These are phyloP conservation scores for Melieria crassipennis DNA, from an alignment of 2,888 invertebrate species.

Conservation along the genomic window DNA sequence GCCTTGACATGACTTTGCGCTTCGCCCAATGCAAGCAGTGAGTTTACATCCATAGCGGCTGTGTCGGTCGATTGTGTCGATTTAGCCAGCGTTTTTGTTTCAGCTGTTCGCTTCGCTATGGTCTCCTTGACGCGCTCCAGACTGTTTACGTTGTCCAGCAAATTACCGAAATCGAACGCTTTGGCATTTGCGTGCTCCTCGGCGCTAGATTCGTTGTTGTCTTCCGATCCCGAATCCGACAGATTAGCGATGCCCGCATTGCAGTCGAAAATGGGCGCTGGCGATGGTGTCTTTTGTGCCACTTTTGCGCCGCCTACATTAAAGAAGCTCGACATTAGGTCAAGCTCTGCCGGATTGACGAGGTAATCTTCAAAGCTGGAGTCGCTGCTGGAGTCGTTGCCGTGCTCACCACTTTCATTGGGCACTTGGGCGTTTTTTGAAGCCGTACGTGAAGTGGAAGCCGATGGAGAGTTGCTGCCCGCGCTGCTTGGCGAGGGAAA, in stretches of 20 bases:
- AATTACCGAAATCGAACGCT: conserved; percentile 64
- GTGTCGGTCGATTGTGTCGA: conserved; percentile 38
- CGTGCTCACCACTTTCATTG: conserved; percentile 51
- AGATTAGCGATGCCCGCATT: conserved; percentile 59
- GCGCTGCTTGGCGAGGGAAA: conserved; percentile 47
- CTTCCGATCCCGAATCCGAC: conserved; percentile 60
- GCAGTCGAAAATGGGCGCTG: conserved; percentile 61
- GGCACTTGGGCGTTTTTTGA: conserved; percentile 61
- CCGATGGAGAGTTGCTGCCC: conserved; percentile 53
- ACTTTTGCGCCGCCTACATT: conserved; percentile 43
- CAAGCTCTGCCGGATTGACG: conserved; percentile 68
- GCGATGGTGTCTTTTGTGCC: conserved; percentile 42
- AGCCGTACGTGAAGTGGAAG: conserved; percentile 52
- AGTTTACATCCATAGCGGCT: conserved; percentile 68
- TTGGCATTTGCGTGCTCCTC: conserved; percentile 47
- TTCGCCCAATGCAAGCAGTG: conserved; percentile 76
- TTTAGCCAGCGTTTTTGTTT: conserved; percentile 24
- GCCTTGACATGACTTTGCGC: conserved; percentile 43
- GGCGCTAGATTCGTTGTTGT: conserved; percentile 53
- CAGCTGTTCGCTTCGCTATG: conserved; percentile 49
- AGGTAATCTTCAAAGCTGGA: conserved; percentile 69
- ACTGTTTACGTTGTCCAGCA: conserved; percentile 71
- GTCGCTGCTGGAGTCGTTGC: conserved; percentile 46
- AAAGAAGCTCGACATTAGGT: conserved; percentile 70
- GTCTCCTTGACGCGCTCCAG: conserved; percentile 72